Evolutionary conservation across 2,888 invertebrate species (phyloP).

Genomic region (Andrena haemorrhoa): DNA sequence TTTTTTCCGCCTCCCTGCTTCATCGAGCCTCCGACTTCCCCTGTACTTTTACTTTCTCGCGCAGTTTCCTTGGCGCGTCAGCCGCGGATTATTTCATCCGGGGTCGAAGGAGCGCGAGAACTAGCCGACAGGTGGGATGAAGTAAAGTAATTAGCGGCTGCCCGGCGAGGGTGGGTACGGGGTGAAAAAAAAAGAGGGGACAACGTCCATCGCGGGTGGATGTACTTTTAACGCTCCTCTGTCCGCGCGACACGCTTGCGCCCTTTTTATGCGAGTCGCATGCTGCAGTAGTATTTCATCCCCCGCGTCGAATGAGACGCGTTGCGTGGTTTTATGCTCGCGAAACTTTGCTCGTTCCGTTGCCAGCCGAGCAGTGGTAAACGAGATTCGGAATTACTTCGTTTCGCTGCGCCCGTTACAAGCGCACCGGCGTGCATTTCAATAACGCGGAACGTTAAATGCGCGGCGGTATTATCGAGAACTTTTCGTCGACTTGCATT

Average conservation of each 20-base stretch:
- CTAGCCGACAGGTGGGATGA: slow-evolving; percentile 3
- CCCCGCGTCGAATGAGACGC: slow-evolving; percentile 3
- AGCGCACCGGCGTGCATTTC: not conserved
- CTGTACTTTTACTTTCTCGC: slow-evolving; percentile 41
- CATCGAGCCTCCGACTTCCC: slow-evolving; percentile 6
- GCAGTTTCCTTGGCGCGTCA: slow-evolving; percentile 19
- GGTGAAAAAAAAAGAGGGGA: not conserved
- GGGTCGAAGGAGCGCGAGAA: slow-evolving; percentile 29
- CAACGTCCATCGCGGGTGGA: not conserved
- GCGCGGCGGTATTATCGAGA: not conserved
- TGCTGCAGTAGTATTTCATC: not conserved
- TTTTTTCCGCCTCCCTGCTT: slow-evolving; percentile 12
- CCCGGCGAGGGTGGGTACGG: not conserved
- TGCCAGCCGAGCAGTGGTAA: not conserved
- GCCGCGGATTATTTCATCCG: slow-evolving; percentile 48
- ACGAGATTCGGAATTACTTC: slow-evolving; percentile 12
- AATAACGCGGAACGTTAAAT: slow-evolving; percentile 10
- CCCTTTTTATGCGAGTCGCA: not conserved
- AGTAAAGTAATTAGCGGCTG: slow-evolving; percentile 40
- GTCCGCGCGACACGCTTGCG: not conserved
- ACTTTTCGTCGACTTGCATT: not conserved
- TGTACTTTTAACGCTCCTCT: not conserved
- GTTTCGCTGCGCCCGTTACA: not conserved
- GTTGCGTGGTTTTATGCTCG: slow-evolving; percentile 7
- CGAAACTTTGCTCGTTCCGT: slow-evolving; percentile 36